phyloP scores from a whole-genome alignment of 2,797 vertebrate species.

The Lepilemur ruficaudatus region DNA sequence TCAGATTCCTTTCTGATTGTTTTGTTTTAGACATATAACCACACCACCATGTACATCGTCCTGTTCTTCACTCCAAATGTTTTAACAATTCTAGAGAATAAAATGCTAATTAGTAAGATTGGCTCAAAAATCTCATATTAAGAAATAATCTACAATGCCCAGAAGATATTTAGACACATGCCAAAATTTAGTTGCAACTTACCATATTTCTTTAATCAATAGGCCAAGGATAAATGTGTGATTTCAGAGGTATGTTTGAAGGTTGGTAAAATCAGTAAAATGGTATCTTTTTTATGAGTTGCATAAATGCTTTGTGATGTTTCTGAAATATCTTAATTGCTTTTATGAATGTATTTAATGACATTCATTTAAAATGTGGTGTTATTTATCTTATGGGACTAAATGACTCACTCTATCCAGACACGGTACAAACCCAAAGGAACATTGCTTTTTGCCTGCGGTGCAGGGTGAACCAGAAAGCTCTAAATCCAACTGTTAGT shows the following conservation, averaged over 20 bases:
- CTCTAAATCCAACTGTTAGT: constrained; percentile 45
- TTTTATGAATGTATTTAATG: constrained; percentile 54
- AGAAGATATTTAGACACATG: not conserved
- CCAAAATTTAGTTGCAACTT: not conserved
- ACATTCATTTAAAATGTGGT: constrained; percentile 34
- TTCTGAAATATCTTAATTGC: constrained; percentile 56
- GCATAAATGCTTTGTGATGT: constrained; percentile 35
- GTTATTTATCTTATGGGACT: constrained; percentile 49
- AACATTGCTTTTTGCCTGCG: constrained; percentile 52
- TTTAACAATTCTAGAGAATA: not conserved
- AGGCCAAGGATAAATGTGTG: not conserved
- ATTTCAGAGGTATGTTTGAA: not conserved
- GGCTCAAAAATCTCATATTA: not conserved
- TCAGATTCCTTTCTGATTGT: not conserved
- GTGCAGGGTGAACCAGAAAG: constrained; percentile 74
- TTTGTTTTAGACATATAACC: not conserved
- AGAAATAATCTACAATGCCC: not conserved
- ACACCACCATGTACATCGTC: not conserved
- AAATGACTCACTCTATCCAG: constrained; percentile 44
- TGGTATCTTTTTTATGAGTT: constrained; percentile 10
- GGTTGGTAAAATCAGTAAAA: constrained; percentile 15
- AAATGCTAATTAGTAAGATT: not conserved
- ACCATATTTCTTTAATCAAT: not conserved
- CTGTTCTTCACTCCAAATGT: not conserved
- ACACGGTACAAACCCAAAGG: constrained; percentile 30